A percentile compares a stretch with the other conserved stretches of the same genome.
Conservation (phyloP, 2,797 vertebrate species). For the Aplochiton taeniatus region DNA sequence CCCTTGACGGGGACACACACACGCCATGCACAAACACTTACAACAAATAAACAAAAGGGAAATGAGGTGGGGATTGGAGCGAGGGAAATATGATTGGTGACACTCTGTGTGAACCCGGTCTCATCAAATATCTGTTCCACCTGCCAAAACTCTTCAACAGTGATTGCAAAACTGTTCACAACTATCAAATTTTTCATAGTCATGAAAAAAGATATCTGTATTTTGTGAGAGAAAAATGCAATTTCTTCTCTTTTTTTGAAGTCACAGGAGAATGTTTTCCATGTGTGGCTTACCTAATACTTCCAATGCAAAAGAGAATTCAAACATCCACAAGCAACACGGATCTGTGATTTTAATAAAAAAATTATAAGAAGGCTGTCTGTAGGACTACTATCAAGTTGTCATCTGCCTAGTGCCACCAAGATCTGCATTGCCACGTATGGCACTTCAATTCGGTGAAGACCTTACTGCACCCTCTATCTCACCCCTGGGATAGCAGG, state of each 20-base stretch:
- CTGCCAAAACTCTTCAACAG: slow-evolving; percentile 57
- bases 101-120: slow-evolving; percentile 44
- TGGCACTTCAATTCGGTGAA: too few relatives aligned
- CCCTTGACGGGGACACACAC: slow-evolving; percentile 10
- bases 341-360: too few relatives aligned
- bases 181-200: slow-evolving; percentile 43
- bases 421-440: too few relatives aligned
- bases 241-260: slow-evolving; percentile 1
- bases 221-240: slow-evolving; percentile 13
- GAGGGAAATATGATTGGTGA: slow-evolving; percentile 20
- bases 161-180: slow-evolving; percentile 34
- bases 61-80: not conserved
- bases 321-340: too few relatives aligned
- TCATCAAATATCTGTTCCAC: slow-evolving; percentile 40
- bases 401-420: too few relatives aligned
- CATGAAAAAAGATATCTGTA: slow-evolving; percentile 44
- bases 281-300: slow-evolving; percentile 35
- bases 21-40: slow-evolving; percentile 4
- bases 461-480: too few relatives aligned
- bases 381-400: too few relatives aligned
- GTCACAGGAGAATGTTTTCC: slow-evolving; percentile 26
- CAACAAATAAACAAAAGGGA: not conserved
- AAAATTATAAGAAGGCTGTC: too few relatives aligned
- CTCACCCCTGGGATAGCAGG: too few relatives aligned
- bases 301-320: not conserved